These are phyloP conservation scores for Prunella fulvescens DNA, from an alignment of 2,113 vertebrate species.

Conservation along the genomic window DNA sequence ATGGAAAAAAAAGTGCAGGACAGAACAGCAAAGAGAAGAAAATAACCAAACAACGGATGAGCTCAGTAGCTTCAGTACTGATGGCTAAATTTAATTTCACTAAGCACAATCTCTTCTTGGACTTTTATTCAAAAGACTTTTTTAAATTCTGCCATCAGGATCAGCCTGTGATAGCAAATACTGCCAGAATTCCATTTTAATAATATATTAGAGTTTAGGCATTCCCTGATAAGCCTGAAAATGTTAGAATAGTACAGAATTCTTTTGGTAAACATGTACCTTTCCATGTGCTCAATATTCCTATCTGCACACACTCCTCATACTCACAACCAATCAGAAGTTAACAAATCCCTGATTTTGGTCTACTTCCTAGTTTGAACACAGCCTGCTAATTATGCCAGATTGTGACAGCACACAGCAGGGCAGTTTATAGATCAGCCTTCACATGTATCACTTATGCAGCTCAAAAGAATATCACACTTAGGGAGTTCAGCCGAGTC, in stretches of 20 bases:
- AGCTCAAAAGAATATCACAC: not conserved
- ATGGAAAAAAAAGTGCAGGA: not conserved
- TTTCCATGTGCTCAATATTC: not conserved
- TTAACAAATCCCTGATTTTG: not conserved
- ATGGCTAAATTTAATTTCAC: not conserved
- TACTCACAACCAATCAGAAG: not conserved
- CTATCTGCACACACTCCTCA: not conserved
- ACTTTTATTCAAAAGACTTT: not conserved
- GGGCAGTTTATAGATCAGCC: not conserved
- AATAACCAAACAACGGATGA: not conserved
- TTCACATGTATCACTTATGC: not conserved
- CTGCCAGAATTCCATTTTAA: not conserved
- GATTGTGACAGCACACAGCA: not conserved
- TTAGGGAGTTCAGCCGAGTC: not conserved
- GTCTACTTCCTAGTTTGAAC: not conserved
- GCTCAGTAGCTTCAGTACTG: not conserved
- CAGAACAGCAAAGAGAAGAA: not conserved
- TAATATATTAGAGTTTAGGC: not conserved
- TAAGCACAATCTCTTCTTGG: not conserved
- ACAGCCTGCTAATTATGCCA: not conserved
- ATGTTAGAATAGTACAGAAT: not conserved
- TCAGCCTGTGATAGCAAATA: not conserved
- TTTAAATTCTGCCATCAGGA: not conserved
- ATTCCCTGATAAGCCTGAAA: not conserved
- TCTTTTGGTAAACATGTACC: not conserved